Evolutionary conservation across 2,888 invertebrate species (phyloP).

Genomic region (Eupithecia inturbata): DNA sequence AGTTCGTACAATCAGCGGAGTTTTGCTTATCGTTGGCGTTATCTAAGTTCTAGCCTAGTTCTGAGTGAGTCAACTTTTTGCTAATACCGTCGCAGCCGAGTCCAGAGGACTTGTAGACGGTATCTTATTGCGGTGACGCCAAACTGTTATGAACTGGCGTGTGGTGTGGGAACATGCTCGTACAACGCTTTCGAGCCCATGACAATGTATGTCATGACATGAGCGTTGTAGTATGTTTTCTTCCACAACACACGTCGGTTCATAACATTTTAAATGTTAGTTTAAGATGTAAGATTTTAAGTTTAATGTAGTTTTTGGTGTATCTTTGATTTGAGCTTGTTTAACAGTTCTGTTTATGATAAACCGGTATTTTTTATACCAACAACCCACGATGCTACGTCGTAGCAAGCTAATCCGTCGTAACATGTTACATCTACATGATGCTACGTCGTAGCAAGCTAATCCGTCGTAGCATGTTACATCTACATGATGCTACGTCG

Average conservation of each 20-base stretch:
- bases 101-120: not conserved
- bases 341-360: not conserved
- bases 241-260: no score
- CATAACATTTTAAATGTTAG: no score
- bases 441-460: no score
- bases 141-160: conserved; percentile 54
- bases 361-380: not conserved
- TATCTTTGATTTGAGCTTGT: not conserved
- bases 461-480: no score
- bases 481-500: no score
- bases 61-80: conserved; percentile 30
- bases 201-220: not conserved
- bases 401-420: not conserved
- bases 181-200: not conserved
- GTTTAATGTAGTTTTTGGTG: not conserved
- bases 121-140: not conserved
- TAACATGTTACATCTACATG: no score
- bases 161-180: conserved; percentile 35
- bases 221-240: no score
- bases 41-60: conserved; percentile 34
- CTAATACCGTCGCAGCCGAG: conserved; percentile 16
- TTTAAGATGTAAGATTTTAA: not conserved
- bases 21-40: conserved; percentile 34
- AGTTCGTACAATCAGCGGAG: conserved; percentile 32
- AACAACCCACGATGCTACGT: not conserved